A percentile compares a stretch with the other conserved stretches of the same genome.
Evolutionary conservation across 2,888 invertebrate genomes (phyloP).

Genomic region (Bombyx huttoni): DNA sequence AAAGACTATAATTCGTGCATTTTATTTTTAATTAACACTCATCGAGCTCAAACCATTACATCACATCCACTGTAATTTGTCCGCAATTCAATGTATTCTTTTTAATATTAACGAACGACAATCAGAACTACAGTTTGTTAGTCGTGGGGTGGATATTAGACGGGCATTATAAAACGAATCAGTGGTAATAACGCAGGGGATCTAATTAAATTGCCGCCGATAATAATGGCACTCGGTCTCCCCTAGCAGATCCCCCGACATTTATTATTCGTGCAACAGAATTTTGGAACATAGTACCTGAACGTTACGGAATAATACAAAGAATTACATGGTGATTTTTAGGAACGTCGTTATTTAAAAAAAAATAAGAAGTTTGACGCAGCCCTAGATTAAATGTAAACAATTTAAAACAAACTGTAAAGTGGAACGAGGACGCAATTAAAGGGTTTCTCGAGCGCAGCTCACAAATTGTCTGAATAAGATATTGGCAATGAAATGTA

Average conservation of each 20-base stretch:
- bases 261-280: conserved; percentile 59
- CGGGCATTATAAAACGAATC: conserved; percentile 65
- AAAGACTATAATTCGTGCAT: not conserved
- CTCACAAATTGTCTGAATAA: conserved; percentile 8
- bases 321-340: conserved; percentile 12
- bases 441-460: conserved; percentile 21
- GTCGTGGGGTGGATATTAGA: conserved; percentile 38
- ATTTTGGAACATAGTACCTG: conserved; percentile 31
- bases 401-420: conserved; percentile 15
- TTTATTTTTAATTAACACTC: not conserved
- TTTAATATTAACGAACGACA: conserved; percentile 13
- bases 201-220: conserved; percentile 71
- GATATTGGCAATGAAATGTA: conserved; percentile 3
- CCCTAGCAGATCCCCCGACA: conserved; percentile 61
- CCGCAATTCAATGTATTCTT: conserved; percentile 30
- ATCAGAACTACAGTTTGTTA: conserved; percentile 19
- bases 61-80: conserved; percentile 20
- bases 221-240: conserved; percentile 63
- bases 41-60: not conserved
- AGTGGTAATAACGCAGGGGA: conserved; percentile 65
- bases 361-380: conserved; percentile 7
- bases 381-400: conserved; percentile 15
- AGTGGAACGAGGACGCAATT: conserved; percentile 25
- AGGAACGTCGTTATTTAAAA: not conserved
- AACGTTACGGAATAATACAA: conserved; percentile 17